phyloP scores from a whole-genome alignment of 2,113 vertebrate genomes.

The Glaucidium brasilianum region DNA sequence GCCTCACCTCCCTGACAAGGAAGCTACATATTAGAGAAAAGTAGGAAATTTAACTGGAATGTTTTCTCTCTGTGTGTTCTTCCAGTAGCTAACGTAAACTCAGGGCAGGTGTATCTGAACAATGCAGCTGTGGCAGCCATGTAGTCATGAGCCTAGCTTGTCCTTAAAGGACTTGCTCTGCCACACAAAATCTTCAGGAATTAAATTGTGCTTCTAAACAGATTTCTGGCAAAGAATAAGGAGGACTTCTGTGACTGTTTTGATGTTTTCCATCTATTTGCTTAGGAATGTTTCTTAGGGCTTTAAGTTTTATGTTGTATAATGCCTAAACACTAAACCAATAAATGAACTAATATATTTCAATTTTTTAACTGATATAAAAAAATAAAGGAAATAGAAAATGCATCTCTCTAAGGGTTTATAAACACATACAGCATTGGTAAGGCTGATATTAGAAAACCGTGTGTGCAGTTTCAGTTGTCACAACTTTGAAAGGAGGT shows the following conservation, averaged over 20 bases:
- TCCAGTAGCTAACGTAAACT: not conserved
- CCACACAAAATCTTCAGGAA: not conserved
- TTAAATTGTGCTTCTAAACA: not conserved
- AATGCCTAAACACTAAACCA: not conserved
- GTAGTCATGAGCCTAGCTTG: not conserved
- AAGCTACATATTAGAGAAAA: not conserved
- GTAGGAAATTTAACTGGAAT: not conserved
- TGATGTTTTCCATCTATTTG: not conserved
- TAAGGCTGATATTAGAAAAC: not conserved
- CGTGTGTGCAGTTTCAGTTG: not conserved
- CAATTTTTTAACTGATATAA: not conserved
- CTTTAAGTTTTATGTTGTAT: not conserved
- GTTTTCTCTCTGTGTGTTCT: not conserved
- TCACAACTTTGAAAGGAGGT: not conserved
- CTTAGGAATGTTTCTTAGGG: not conserved
- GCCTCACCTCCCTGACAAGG: not conserved
- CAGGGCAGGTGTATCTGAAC: not conserved
- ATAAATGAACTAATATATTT: not conserved
- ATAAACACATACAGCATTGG: not conserved
- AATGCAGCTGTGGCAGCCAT: not conserved
- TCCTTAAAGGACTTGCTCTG: not conserved
- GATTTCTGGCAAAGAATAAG: not conserved
- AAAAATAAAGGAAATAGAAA: not conserved
- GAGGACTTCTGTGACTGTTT: not conserved
- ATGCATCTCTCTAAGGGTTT: not conserved